Base-by-base conservation (phyloP, 2,888 invertebrate genomes). In the Eulithis testata region DNA sequence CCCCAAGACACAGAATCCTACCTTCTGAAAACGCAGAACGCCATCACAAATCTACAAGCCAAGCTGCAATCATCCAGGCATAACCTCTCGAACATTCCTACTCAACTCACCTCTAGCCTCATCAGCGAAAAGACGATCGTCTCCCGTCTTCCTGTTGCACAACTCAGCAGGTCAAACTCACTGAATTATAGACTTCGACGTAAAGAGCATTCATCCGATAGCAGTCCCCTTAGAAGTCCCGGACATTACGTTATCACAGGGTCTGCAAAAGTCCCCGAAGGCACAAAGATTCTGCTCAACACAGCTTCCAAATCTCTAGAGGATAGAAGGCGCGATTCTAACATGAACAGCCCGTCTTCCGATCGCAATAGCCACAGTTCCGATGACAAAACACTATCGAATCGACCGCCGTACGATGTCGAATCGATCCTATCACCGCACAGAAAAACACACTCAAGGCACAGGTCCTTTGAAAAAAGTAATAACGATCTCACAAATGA, bases 41-140 rank as follows among this genome's bases (percentile, higher is more conserved):
- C 94, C 0, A 95, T 95, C 74, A 94, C 94, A 44, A 94, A 94
- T 70, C 87, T 95, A 27, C 95, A 95, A 85, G 94, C 94, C 45
- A 93, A 94, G 68, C 87, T 95, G 11, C 89, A 92, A 54, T 86
- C 91, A 2, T 87, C 90, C 0, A 81, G 85, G 51, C 84, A 84
- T 70, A 87, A 85, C 70, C 81, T 85, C 70, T 74, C 77, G 56
- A 83, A 80, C 79, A 86, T 88, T 72, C 88, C 91, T 3, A 79
- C 87, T 3, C 86, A 84, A 75, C 88, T 91, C 47, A 92, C 91
- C 71, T 89, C 91, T 37, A 90, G 88, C 68, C 79, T 90, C 44
- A 87, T 91, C 73, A 91, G 90, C 78, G 93, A 93, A 73, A 92
- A 91, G 78, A 91, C 90, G 0, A 85, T 90, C 1, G 79, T 88